phyloP scores from a whole-genome alignment of 2,888 invertebrate species.

The Gonocerus acuteangulatus region DNA sequence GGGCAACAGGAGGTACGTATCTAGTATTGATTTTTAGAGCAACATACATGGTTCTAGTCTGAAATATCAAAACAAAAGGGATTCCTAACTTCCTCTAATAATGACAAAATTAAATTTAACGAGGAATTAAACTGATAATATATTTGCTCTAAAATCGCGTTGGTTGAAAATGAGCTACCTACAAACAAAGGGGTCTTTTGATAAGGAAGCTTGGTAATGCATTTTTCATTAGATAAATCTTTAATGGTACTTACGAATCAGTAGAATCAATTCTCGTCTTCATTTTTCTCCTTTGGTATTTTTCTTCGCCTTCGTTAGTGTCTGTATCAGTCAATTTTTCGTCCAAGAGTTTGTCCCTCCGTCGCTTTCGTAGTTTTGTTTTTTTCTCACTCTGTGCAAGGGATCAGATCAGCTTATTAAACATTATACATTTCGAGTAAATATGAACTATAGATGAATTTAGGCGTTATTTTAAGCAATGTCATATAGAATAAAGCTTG shows the following conservation, averaged over 20 bases:
- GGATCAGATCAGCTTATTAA: neutral
- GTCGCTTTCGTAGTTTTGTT: conserved; percentile 4
- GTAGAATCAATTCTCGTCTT: conserved; percentile 26
- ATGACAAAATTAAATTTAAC: too few species aligned
- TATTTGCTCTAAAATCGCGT: too few species aligned
- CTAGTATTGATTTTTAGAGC: too few species aligned
- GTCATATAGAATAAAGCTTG: neutral
- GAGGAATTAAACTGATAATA: too few species aligned
- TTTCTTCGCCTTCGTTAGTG: conserved; percentile 30
- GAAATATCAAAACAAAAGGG: too few species aligned
- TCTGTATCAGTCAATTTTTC: conserved; percentile 32
- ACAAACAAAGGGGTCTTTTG: too few species aligned
- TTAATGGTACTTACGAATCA: conserved; percentile 12
- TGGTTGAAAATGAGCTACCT: too few species aligned
- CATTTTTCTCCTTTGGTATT: conserved; percentile 24
- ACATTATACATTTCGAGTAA: neutral
- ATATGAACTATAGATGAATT: neutral
- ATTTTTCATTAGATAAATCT: too few species aligned
- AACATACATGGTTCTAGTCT: too few species aligned
- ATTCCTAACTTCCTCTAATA: too few species aligned
- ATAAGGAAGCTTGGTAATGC: too few species aligned
- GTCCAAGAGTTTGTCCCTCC: conserved; percentile 29
- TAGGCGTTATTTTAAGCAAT: neutral
- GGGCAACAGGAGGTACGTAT: too few species aligned
- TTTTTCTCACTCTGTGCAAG: conserved; percentile 10